Base-by-base conservation (phyloP, 2,113 vertebrate species). In the Perognathus longimembris region DNA sequence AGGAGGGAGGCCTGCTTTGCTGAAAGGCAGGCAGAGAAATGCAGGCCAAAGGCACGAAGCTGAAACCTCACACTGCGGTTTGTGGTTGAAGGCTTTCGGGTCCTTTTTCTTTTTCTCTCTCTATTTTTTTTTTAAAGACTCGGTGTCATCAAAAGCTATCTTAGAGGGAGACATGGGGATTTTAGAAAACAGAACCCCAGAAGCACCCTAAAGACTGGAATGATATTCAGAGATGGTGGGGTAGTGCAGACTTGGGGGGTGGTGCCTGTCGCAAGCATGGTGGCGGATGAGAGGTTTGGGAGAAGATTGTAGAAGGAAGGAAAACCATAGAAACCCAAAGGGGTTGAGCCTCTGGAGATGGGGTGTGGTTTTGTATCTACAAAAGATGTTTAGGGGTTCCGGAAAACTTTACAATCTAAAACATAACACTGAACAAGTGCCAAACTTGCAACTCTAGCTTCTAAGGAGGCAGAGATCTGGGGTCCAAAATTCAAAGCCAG, bases 1-100 rank as follows among this genome's bases (percentile, higher is more conserved):
- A 40, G 34, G 20, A 73, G 34, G 34, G 20, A 73, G 34, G 5
- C 21, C 40, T 32, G 54, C 54, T 20, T 75, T 34, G 64, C 77
- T 77, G 34, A 6, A 40, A 81, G 77, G 34, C 22, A 22, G 59
- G 18, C 12, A 24, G 8, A n/a, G 57, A 45, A 14, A 1, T 14
- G 1, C 5, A 9, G 22, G 38, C 15, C 57, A 0, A 26, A 7
- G 6, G 4, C 32, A 2, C 2, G 24, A 64, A 7, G 2, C 14
- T 1, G 10, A 32, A 76, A 63, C 34, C 38, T 76, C 30, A 12
- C 1, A 40, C 18, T 32, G 54, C 36, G 3, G 8, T 73, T 17
- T 14, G 7, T 8, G 17, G 11, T 20, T n/a, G 24, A 50, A 34
- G 15, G 34, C 3, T 82, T 63, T 9, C 6, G n/a, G 63, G 36